Evolutionary conservation across 2,888 invertebrate species (phyloP).

Genomic region (Abscondita cerata): DNA sequence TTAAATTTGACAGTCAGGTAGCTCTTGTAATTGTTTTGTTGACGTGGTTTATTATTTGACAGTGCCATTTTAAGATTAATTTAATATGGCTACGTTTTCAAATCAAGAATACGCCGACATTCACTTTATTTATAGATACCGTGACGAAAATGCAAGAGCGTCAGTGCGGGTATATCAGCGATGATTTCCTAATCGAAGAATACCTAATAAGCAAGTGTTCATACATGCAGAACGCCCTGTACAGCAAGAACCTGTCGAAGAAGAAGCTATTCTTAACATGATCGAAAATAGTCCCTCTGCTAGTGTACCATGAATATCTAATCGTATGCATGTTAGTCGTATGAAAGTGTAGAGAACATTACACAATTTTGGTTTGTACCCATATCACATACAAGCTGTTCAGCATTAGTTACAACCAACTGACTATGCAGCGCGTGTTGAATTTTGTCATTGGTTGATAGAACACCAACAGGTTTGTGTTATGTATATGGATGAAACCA

Average conservation of each 20-base stretch:
- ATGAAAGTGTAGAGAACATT: conserved; percentile 16
- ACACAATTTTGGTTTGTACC: conserved; percentile 13
- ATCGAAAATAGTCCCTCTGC: conserved; percentile 19
- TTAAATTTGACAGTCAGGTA: no score
- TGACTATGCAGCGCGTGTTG: conserved; percentile 8
- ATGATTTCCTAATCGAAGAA: no score
- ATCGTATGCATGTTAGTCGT: conserved; percentile 22
- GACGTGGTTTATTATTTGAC: no score
- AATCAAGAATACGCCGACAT: no score
- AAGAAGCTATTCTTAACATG: conserved; percentile 22
- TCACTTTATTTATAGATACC: no score
- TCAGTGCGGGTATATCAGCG: no score
- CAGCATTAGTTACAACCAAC: conserved; percentile 10
- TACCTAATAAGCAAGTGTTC: no score
- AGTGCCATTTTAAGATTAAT: no score
- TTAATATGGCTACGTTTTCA: no score
- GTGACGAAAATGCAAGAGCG: no score
- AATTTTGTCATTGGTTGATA: conserved; percentile 13
- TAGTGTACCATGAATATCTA: conserved; percentile 21
- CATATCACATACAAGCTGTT: conserved; percentile 13
- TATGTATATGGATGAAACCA: conserved; percentile 8
- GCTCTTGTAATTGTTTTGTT: no score
- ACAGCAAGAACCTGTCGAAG: conserved; percentile 21
- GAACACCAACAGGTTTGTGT: conserved; percentile 2
- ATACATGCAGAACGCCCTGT: no score